Evolutionary conservation across 1,140 invertebrate genomes (phyloP).

Genomic region (Trypoxylus dichotomus): DNA sequence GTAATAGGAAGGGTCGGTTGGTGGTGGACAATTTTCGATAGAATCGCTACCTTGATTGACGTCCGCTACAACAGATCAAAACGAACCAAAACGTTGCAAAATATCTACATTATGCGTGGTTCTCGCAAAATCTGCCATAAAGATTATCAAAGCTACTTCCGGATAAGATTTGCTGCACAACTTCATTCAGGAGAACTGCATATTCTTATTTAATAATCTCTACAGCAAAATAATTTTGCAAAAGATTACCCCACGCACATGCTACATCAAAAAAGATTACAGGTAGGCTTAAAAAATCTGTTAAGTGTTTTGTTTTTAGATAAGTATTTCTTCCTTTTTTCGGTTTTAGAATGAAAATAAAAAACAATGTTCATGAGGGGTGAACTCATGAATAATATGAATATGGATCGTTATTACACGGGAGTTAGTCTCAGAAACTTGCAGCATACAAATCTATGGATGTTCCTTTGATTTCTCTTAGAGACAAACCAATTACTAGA

Average conservation of each 20-base stretch:
- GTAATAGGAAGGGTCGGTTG: conserved; percentile 40
- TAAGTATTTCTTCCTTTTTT: conserved; percentile 3
- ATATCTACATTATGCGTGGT: background rate
- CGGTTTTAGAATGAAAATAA: background rate
- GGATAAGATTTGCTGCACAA: background rate
- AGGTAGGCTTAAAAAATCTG: conserved; percentile 38
- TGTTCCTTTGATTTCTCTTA: background rate
- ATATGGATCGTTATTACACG: conserved; percentile 22
- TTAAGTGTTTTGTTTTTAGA: conserved; percentile 26
- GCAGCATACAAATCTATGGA: conserved; percentile 12
- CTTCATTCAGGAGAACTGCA: no score
- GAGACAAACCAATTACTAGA: no score
- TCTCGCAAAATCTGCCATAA: background rate
- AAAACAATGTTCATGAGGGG: conserved; percentile 11
- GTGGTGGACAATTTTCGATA: conserved; percentile 38
- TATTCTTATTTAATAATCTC: background rate
- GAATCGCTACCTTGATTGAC: conserved; percentile 33
- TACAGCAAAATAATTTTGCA: background rate
- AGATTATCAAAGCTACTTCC: background rate
- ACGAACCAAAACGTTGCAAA: conserved; percentile 23
- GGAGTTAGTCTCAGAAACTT: conserved; percentile 25
- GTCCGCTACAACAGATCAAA: conserved; percentile 49
- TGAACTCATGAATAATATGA: conserved; percentile 30
- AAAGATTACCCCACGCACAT: background rate
- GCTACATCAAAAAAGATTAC: conserved; percentile 25